A percentile compares a stretch with the other conserved stretches of the same genome.
These are phyloP conservation scores for Oncorhynchus gorbuscha DNA, from an alignment of 2,113 vertebrate species.

Conservation along the genomic window DNA sequence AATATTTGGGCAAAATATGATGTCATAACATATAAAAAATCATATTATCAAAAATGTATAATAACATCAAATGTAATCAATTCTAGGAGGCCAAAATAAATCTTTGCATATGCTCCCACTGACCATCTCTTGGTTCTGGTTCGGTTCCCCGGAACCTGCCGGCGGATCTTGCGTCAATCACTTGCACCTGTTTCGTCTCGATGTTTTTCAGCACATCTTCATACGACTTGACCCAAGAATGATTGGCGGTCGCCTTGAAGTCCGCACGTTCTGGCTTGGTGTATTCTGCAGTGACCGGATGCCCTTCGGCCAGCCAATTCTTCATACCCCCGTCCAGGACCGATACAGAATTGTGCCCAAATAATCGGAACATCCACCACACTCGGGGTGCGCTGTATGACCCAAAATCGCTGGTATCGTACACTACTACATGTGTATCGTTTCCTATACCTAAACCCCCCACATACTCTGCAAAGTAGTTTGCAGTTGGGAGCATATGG, in stretches of 20 bases:
- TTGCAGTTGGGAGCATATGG: slow-evolving; percentile 84
- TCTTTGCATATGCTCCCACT: slow-evolving; percentile 24
- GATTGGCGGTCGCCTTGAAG: slow-evolving; percentile 74
- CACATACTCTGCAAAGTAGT: slow-evolving; percentile 79
- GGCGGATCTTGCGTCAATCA: slow-evolving; percentile 82
- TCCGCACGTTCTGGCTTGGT: slow-evolving; percentile 52
- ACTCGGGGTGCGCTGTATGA: slow-evolving; percentile 85
- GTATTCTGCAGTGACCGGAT: slow-evolving; percentile 68
- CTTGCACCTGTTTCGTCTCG: slow-evolving; percentile 71
- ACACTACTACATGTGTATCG: slow-evolving; percentile 88
- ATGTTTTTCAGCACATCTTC: slow-evolving; percentile 86
- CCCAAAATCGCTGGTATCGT: slow-evolving; percentile 88
- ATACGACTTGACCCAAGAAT: slow-evolving; percentile 79
- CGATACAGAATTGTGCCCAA: slow-evolving; percentile 85
- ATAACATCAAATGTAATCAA: neutral
- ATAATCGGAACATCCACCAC: slow-evolving; percentile 97
- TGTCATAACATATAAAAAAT: neutral
- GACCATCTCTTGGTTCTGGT: slow-evolving; percentile 90
- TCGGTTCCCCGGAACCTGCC: slow-evolving; percentile 86
- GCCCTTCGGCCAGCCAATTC: slow-evolving; percentile 80
- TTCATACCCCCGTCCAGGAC: slow-evolving; percentile 88
- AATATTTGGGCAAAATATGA: neutral
- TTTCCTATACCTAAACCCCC: slow-evolving; percentile 82
- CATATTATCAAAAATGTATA: neutral
- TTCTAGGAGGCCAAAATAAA: neutral